Base-by-base conservation (phyloP, 2,888 invertebrate species). In the Scaptomyza flava region DNA sequence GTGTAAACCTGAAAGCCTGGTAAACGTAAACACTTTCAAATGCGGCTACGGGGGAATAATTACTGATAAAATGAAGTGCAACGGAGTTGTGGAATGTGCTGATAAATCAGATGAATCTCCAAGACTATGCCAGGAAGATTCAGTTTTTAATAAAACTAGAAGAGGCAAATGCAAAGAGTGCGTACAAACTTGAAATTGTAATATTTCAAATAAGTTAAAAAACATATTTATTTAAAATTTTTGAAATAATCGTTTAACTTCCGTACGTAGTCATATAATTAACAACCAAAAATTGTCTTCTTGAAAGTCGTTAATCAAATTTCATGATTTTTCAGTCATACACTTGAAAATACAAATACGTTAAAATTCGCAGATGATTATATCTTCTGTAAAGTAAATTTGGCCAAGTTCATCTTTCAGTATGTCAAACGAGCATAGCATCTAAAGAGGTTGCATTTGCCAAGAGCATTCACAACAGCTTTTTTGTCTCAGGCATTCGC, bases 21-120 rank as follows among this genome's bases (percentile, higher is more conserved):
- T 27, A 7, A 9, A 3, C 41, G 41, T 2, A 7, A 4, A 3
- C 17, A 17, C 4, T 17, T 17, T 17, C 41, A 41, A 0, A 0
- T 77, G 76, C 48, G 79, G 63, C 5, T 27, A 36, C 23, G 54
- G 64, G 0, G 47, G 0, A 1, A 0, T 0, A 12, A 20, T 57
- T n/a, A 0, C 0, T 1, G 0, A 0, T 0, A 0, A 5, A 0
- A 1, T 0, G 0, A 0, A 1, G n/a, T 74, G 60, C 14, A 43
- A 68, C 48, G 0, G 0, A 2, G 0, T n/a, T 0, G 1, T 2
- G 1, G 36, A 79, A 0, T 79, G 77, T 9, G 17, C 11, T 7
- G 79, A 77, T 52, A 11, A 17, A 8, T 70, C 67, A 1, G 75
- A 70, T 54, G 75, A 79, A 12, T 14, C 51, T 1, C n/a, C 8